Base-by-base conservation (phyloP, 1,140 invertebrate genomes). In the Bombyx mori region DNA sequence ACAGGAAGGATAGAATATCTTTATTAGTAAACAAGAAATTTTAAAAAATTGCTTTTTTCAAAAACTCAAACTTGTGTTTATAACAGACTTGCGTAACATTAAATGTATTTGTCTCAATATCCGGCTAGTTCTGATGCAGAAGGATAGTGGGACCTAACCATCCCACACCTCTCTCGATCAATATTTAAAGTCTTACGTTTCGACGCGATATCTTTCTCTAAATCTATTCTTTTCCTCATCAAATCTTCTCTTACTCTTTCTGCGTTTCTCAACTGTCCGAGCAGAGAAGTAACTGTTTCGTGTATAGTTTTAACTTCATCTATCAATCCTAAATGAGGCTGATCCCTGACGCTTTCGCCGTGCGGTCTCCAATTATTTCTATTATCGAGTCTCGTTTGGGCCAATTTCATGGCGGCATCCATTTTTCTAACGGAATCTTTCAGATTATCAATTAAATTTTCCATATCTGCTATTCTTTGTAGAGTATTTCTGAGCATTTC, bases 311-410 rank as follows among this genome's bases (percentile, higher is more conserved):
- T 93, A 0, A 93, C 92, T 79, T 94, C 94, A 44, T 94, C 91
- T 45, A 94, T 89, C n/a, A 95, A 85, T 7, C 92, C 91, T 61
- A 91, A 88, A 79, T 94, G 93, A 10, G 92, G 87, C 44, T 82
- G 77, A 74, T 95, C 94, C 51, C 93, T 86, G 57, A 93, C 94
- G 66, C 89, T 93, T 79, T 95, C 94, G 7, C 93, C 91, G 47
- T 91, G 88, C 12, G 92, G 92, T 44, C 92, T 84, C 56, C 89
- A 88, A 46, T 86, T 81, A 46, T 90, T 88, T 60, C 93, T 89
- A 67, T 94, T 93, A 68, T 93, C 90, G 55, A 96, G 85, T 63
- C 94, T 89, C 0, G 94, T 95, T 80, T 95, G 94, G 12, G 93
- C 93, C 35, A 94, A 89, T 76, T 95, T 95, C 90, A 94, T 91